Evolutionary conservation across 1,140 invertebrate genomes (phyloP), one percentile per base, ranked within the genome.

Genomic region (Hesperophylax magnus): DNA sequence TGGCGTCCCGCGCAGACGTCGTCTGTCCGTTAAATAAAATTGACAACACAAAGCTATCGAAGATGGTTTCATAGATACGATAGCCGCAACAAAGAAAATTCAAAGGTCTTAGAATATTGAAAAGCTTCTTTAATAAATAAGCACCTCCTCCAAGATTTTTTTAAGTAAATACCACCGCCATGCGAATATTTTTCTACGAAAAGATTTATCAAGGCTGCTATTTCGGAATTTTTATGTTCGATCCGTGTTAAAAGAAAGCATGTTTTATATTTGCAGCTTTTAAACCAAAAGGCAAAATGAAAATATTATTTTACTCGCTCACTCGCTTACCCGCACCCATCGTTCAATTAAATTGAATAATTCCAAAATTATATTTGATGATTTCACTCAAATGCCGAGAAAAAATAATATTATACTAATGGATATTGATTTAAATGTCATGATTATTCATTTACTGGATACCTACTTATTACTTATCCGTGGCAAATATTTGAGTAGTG

Each of bases 1-100:
- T 47, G 63, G 63, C 31, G 18, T 14, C 77, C 39, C 39, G 53
- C 39, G n/a, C 31, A 47, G 39, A 77, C 58, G n/a, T 34, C 75
- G 60, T 77, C 75, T 77, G 75, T 78, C 60, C 61, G 39, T 78
- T 67, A 65, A 77, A 20, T 24, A 65, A 78, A 67, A 65, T 67
- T 78, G 77, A 69, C 77, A 69, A 54, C 77, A 67, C 63, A 78
- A 78, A 78, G 77, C 77, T 67, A 78, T 78, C 61, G 63, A 18
- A 69, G 77, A 78, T 77, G 31, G 77, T 52, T 69, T 54, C 77
- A 53, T 20, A 61, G 77, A 78, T 78, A 67, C 27, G 39, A 18
- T 63, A n/a, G 20, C 61, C 20, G 77, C 77, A 54, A 78, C 77
- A 78, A 78, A 78, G 77, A 54, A 65, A 69, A 77, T 47, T 47